Evolutionary conservation across 2,888 invertebrate species (phyloP).

Genomic region (Esperia sulphurella): DNA sequence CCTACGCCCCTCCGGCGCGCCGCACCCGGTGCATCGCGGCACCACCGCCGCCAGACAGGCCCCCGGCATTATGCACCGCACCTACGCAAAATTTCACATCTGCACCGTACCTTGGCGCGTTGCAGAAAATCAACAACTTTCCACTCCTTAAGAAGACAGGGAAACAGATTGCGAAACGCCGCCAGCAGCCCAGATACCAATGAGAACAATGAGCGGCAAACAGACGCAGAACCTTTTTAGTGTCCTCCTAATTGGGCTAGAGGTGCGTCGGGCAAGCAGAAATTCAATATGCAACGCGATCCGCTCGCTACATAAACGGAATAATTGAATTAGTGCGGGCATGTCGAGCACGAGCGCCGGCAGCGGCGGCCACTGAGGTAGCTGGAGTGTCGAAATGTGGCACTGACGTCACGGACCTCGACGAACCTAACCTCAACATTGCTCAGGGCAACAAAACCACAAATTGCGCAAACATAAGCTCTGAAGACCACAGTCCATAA

Average conservation of each 20-base stretch:
- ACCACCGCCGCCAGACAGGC: slow-evolving; percentile 53
- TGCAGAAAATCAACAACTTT: slow-evolving; percentile 69
- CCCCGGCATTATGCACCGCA: slow-evolving; percentile 63
- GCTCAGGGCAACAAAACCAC: slow-evolving; percentile 9
- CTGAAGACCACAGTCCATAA: slow-evolving; percentile 13
- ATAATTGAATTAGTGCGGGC: slow-evolving; percentile 70
- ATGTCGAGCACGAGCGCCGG: slow-evolving; percentile 47
- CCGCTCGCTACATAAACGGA: slow-evolving; percentile 65
- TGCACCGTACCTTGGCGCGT: slow-evolving; percentile 39
- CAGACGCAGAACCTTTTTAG: slow-evolving; percentile 68
- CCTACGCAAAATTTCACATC: slow-evolving; percentile 72
- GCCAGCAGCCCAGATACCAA: slow-evolving; percentile 61
- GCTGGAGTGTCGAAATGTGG: slow-evolving; percentile 25
- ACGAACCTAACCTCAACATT: slow-evolving; percentile 6
- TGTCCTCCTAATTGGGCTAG: slow-evolving; percentile 70
- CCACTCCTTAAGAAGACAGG: slow-evolving; percentile 73
- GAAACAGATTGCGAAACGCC: slow-evolving; percentile 65
- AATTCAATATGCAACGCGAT: slow-evolving; percentile 73
- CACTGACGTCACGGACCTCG: slow-evolving; percentile 12
- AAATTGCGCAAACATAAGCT: slow-evolving; percentile 16
- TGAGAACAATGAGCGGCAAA: slow-evolving; percentile 69
- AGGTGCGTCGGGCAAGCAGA: slow-evolving; percentile 52
- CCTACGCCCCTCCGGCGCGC: slow-evolving; percentile 67
- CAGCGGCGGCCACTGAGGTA: slow-evolving; percentile 42
- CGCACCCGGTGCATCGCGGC: slow-evolving; percentile 46